Base-by-base conservation (phyloP, 1,140 invertebrate genomes). In the Myzus persicae region DNA sequence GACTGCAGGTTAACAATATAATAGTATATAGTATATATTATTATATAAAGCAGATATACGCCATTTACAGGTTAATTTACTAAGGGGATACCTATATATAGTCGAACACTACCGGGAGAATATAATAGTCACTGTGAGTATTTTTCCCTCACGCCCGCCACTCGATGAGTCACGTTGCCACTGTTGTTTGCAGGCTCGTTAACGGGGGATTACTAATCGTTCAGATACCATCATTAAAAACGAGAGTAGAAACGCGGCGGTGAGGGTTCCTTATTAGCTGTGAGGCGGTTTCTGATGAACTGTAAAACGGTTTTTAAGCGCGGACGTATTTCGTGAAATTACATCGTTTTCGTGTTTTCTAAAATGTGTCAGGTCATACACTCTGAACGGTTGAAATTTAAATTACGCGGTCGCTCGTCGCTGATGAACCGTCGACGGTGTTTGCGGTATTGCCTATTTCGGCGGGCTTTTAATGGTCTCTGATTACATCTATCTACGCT, bases 111-210 rank as follows among this genome's bases (percentile, higher is more conserved):
- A 14, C 31, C 44, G 44, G n/a, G 6, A 46, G 44, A 88, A 48
- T 46, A 88, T 46, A 88, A 88, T 48, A 88, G 85, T 36, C 85
- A 14, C 31, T 38, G 44, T 14, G 31, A 6, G 44, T 48, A 26
- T 40, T 51, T 59, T 48, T 46, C 91, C 67, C 82, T 90, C 54
- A 40, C 87, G n/a, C 38, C 14, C 26, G 84, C 46, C n/a, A 88
- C 24, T 48, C 88, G 88, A 54, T 90, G 88, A 90, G 48, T 90
- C 88, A 90, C 88, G 87, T 36, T 24, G 44, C 46, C 31, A 46
- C n/a, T 40, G 88, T 90, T 38, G 88, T 90, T 90, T 54, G 88
- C 88, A 46, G 88, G 48, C 88, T 90, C 88, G 88, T 90, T 90
- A 90, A 54, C 36, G 36, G 48, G 36, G 88, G 88, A 90, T 90